Base-by-base conservation (phyloP, 37 sponge, comb jelly and placozoan species). In the Ianthella basta region DNA sequence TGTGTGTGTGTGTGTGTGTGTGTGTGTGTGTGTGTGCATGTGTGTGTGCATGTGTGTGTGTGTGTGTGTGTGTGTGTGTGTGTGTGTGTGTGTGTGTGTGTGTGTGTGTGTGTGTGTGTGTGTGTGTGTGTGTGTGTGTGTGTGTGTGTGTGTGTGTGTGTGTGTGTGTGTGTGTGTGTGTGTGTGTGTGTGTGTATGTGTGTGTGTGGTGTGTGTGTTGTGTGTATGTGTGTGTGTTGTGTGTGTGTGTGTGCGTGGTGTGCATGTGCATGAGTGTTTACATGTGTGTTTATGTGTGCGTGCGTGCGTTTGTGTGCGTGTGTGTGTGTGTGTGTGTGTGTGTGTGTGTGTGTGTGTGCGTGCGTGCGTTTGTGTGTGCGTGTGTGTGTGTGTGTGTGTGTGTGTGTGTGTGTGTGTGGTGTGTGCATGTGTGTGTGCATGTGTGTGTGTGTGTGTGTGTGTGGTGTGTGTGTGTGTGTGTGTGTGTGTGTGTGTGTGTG, bases 331-430 rank as follows among this genome's bases (percentile, higher is more conserved):
- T 82, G 83, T 60, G 57, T 37, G 65, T 39, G 65, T 60, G 65
- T 64, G 79, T 75, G 40, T 29, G 37, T 75, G 79, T 56, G 79
- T 75, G 79, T 50, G 79, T 85, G 77, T 82, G 82, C 32, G 65
- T 82, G 65, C 29, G 65, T 61, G 65, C 30, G 40, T 82, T 37
- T 82, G 65, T 50, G 79, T 85, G 85, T 72, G 85, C 5, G 60
- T 75, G 75, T 57, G 82, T 64, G 82, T 82, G 82, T 82, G 65
- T 61, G 65, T 82, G 82, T 61, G 65, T 82, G 82, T 60, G 65
- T 61, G 65, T 82, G 65, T 82, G 64, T 82, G 82, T 60, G 82
- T 82, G 82, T 82, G 65, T 61, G 65, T 82, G n/a, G 82, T 61
- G 63, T 60, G 82, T 40, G 65, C 60, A 65, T 60, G 82, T 82